A percentile compares a stretch with the other conserved stretches of the same genome.
phyloP scores from a whole-genome alignment of 2,113 vertebrate species.

The Empidonax traillii region DNA sequence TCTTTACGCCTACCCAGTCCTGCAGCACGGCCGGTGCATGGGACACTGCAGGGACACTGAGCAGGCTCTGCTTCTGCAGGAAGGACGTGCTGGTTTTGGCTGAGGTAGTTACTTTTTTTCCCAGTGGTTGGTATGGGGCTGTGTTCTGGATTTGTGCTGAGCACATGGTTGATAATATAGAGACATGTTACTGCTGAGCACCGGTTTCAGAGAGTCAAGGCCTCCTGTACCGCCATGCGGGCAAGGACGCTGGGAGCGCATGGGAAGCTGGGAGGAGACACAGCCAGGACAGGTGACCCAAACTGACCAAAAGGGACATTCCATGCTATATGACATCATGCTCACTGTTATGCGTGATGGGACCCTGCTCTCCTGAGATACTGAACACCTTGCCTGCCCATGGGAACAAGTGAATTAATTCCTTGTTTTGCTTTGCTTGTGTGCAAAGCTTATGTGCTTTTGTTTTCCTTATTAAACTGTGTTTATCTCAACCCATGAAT shows the following conservation, averaged over 20 bases:
- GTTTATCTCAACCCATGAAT: not conserved
- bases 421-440: not conserved
- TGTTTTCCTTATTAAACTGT: not conserved
- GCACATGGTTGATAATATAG: not conserved
- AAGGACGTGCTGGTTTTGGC: not conserved
- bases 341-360: not conserved
- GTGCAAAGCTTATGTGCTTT: not conserved
- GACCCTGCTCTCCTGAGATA: not conserved
- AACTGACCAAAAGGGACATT: not conserved
- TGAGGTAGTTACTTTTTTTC: not conserved
- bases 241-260: not conserved
- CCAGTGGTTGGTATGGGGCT: not conserved
- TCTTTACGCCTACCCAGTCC: not conserved
- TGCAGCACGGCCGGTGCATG: rapidly evolving
- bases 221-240: not conserved
- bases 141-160: not conserved
- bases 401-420: not conserved
- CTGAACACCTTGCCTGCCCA: not conserved
- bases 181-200: not conserved
- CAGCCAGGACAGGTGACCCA: not conserved
- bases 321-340: not conserved
- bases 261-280: not conserved
- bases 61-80: not conserved
- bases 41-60: not conserved
- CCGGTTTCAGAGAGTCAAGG: not conserved